Base-by-base conservation (phyloP, 2,113 vertebrate species). In the Salminus brasiliensis region DNA sequence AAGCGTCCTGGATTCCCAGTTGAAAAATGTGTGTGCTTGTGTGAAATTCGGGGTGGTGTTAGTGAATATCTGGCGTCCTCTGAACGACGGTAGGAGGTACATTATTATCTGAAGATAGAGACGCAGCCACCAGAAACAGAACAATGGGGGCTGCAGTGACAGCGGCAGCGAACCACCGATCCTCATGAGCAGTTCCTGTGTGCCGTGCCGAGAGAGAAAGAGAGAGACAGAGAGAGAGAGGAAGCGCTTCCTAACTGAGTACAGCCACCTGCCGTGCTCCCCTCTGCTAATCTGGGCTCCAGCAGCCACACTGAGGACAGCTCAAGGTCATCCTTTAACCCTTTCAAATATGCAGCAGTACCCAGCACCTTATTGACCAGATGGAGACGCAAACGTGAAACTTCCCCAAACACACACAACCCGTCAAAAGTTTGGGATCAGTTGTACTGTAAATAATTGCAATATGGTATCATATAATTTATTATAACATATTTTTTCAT, bases 1-100 rank as follows among this genome's bases (percentile, higher is more conserved):
- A 80, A 59, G 70, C 81, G 74, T 16, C 79, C 71, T 81, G 70
- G 36, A 74, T 81, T 84, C 69, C 25, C 5, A 32, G 15, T 53
- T 25, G 23, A 34, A 3, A 36, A 49, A 60, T 78, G n/a, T 23
- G 27, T 76, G 45, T 47, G 15, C 8, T 5, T 23, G 4, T 23
- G 70, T 55, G 66, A 21, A n/a, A 10, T 4, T 4, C 5, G 1
- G 60, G 2, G 29, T 16, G 30, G 7, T 65, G 60, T 65, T 2
- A 36, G 30, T 9, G 60, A 66, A 66, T 66, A 66, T 66, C n/a
- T 11, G 62, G 39, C 62, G 36, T 9, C 34, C 39, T 36, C 11
- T 32, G 62, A 66, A 66, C 10, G 62, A 11, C 3, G 21, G 29
- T 39, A 34, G 23, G 32, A 66, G 62, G n/a, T 36, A 23, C 18